A percentile compares a stretch with the other conserved stretches of the same genome.
Evolutionary conservation across 2,888 invertebrate species (phyloP).

Genomic region (Nephrotoma guestfalica): DNA sequence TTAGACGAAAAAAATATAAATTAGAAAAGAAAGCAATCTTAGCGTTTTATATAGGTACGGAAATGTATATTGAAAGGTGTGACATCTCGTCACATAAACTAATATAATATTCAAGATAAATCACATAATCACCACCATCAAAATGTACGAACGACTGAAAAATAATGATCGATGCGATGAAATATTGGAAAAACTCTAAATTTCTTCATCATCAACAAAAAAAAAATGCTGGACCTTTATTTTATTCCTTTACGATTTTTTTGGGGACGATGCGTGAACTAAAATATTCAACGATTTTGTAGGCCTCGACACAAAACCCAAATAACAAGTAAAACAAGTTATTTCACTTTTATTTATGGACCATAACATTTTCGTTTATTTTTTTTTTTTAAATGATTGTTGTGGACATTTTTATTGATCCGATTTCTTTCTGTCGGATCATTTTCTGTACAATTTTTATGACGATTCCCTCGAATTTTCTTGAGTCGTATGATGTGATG

Average conservation of each 20-base stretch:
- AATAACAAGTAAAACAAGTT: not conserved
- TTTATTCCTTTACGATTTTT: not conserved
- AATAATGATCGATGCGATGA: not conserved
- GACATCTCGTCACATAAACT: not conserved
- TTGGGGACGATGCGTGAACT: not conserved
- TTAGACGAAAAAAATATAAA: not conserved
- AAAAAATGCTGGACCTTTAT: not conserved
- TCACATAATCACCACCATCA: not conserved
- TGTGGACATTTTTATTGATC: not conserved
- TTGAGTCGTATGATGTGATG: not conserved
- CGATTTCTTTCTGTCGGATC: not conserved
- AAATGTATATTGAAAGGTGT: not conserved
- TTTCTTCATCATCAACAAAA: not conserved
- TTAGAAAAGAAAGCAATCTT: not conserved
- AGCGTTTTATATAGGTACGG: not conserved
- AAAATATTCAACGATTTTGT: not conserved
- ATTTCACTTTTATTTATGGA: not conserved
- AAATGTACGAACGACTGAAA: not conserved
- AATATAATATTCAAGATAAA: not conserved
- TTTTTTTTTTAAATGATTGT: not conserved
- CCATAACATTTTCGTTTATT: not conserved
- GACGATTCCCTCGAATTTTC: not conserved
- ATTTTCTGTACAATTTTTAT: not conserved
- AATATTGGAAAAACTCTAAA: not conserved
- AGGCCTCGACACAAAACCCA: not conserved